phyloP scores from a whole-genome alignment of 1,140 invertebrate species.

The Drosophila quadrilineata region DNA sequence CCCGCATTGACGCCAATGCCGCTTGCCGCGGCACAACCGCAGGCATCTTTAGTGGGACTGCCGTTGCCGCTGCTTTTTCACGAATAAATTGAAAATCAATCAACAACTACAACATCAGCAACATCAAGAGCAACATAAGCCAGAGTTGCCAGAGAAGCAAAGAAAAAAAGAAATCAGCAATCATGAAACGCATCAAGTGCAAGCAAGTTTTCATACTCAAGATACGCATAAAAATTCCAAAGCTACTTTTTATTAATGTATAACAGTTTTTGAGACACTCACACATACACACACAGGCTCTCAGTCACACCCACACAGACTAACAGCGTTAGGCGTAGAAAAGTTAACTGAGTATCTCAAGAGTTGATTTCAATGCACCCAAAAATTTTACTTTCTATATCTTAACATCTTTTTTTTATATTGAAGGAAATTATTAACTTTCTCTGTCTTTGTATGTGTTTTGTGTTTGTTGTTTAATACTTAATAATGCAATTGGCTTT shows the following conservation, averaged over 20 bases:
- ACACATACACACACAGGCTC: slow-evolving; percentile 26
- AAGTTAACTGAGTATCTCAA: slow-evolving; percentile 35
- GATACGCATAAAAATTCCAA: slow-evolving; percentile 58
- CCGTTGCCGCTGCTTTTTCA: slow-evolving; percentile 64
- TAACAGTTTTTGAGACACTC: slow-evolving; percentile 72
- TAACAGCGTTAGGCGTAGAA: slow-evolving; percentile 58
- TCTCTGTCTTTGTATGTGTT: background rate
- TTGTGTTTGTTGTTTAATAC: no score
- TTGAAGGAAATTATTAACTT: background rate
- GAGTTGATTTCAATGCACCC: slow-evolving; percentile 53
- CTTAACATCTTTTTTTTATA: background rate
- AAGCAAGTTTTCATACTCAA: slow-evolving; percentile 66
- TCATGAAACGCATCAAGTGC: slow-evolving; percentile 48
- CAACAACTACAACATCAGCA: slow-evolving; percentile 9
- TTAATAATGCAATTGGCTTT: no score
- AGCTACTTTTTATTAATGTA: slow-evolving; percentile 68
- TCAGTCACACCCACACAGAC: slow-evolving; percentile 30
- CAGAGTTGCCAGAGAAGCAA: slow-evolving; percentile 23
- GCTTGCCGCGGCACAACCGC: slow-evolving; percentile 33
- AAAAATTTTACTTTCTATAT: slow-evolving; percentile 44
- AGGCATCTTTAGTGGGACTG: slow-evolving; percentile 50
- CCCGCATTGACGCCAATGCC: slow-evolving; percentile 14
- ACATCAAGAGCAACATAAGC: background rate
- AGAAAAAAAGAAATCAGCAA: no score
- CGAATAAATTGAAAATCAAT: slow-evolving; percentile 33